These are phyloP conservation scores for Apomyelois bistriatella DNA, from an alignment of 2,888 invertebrate genomes.

Conservation along the genomic window DNA sequence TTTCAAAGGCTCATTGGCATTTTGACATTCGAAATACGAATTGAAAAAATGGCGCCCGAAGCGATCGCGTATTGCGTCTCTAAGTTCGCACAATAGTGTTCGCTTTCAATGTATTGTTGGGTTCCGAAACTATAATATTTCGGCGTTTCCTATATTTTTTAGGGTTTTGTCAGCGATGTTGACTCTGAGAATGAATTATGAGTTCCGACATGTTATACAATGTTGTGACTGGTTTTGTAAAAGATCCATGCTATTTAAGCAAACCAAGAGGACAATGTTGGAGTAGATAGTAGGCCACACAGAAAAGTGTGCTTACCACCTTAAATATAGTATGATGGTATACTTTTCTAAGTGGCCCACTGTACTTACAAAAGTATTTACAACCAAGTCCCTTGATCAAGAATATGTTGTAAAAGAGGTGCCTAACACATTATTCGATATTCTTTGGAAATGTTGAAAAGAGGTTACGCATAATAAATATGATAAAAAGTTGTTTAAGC, in stretches of 20 bases:
- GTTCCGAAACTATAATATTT: constrained; percentile 45
- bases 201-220: constrained; percentile 49
- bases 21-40: constrained; percentile 54
- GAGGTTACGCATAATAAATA: too few species aligned
- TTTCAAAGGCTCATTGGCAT: constrained; percentile 70
- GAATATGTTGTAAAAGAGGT: too few species aligned
- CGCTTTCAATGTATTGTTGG: constrained; percentile 40
- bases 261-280: neutral
- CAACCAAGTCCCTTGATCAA: too few species aligned
- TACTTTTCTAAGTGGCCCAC: too few species aligned
- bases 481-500: too few species aligned
- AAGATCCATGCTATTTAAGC: constrained; percentile 24
- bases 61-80: constrained; percentile 34
- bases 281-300: too few species aligned
- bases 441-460: too few species aligned
- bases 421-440: too few species aligned
- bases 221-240: constrained; percentile 54
- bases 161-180: constrained; percentile 57
- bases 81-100: constrained; percentile 43
- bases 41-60: constrained; percentile 57
- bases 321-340: too few species aligned
- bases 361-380: too few species aligned
- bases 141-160: constrained; percentile 50
- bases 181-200: constrained; percentile 66
- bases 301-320: too few species aligned